phyloP scores from a whole-genome alignment of 2,113 vertebrate species.

The Delphinapterus leucas region DNA sequence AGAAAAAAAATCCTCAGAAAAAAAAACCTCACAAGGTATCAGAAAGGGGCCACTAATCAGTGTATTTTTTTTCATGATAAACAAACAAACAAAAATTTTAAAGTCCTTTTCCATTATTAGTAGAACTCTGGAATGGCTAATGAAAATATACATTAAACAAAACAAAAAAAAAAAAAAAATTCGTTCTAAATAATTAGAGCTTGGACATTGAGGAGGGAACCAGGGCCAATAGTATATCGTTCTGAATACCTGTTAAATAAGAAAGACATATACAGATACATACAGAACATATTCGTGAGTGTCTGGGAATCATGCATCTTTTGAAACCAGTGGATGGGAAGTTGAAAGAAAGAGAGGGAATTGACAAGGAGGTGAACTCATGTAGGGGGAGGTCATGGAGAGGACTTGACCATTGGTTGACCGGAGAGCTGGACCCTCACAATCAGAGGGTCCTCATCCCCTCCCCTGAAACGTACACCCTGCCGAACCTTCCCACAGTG shows the following conservation, averaged over 20 bases:
- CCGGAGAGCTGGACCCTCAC: background rate
- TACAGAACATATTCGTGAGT: background rate
- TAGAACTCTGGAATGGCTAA: background rate
- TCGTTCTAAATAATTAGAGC: background rate
- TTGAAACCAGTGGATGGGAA: background rate
- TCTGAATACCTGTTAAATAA: background rate
- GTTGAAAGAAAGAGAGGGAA: background rate
- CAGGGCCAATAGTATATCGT: background rate
- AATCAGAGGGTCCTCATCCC: background rate
- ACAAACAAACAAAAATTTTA: background rate
- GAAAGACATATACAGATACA: background rate
- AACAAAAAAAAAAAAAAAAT: background rate
- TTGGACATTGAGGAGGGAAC: background rate
- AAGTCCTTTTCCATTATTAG: background rate
- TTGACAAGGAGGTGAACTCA: background rate
- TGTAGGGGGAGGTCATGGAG: background rate
- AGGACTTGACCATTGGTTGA: background rate
- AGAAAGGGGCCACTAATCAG: background rate
- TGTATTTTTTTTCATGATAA: background rate
- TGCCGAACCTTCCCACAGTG: accelerated
- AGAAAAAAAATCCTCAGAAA: background rate
- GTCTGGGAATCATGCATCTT: background rate
- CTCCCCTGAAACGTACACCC: background rate
- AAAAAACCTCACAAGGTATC: background rate
- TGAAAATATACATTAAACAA: background rate